These are phyloP conservation scores for Petrocephalus microphthalmus DNA, from an alignment of 2,113 vertebrate genomes.

Conservation along the genomic window DNA sequence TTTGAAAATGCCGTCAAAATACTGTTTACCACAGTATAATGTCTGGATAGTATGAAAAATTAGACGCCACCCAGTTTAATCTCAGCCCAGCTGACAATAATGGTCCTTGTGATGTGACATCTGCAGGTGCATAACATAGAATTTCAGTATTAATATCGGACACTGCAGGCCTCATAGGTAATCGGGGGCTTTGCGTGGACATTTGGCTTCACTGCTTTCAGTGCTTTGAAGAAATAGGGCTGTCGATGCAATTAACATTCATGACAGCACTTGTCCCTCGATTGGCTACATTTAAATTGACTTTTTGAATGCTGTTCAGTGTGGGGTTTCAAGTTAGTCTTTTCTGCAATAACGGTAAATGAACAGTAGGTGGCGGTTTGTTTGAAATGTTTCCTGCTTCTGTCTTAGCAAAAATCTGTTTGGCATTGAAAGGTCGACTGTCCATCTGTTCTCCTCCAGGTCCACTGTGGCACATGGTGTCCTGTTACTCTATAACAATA, in stretches of 20 bases:
- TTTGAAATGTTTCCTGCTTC: not conserved
- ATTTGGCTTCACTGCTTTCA: not conserved
- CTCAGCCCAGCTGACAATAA: not conserved
- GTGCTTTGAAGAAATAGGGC: not conserved
- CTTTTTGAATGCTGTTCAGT: not conserved
- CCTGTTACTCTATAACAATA: constrained; percentile 5
- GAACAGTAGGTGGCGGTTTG: not conserved
- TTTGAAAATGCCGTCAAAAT: not conserved
- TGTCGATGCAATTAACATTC: not conserved
- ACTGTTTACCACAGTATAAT: not conserved
- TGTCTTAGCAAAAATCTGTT: not conserved
- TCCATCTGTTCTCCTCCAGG: constrained; percentile 14
- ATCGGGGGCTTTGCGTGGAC: not conserved
- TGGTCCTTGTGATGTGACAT: not conserved
- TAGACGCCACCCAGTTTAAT: not conserved
- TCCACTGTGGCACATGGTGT: constrained; percentile 18
- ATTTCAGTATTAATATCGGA: not conserved
- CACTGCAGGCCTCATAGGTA: not conserved
- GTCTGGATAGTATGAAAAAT: not conserved
- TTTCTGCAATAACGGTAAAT: not conserved
- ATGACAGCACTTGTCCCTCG: not conserved
- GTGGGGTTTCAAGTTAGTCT: not conserved
- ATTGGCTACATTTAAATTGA: not conserved
- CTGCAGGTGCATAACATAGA: not conserved
- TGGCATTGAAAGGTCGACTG: not conserved